These are phyloP conservation scores for Heliothis peltigera DNA, from an alignment of 2,888 invertebrate genomes.

Conservation along the genomic window DNA sequence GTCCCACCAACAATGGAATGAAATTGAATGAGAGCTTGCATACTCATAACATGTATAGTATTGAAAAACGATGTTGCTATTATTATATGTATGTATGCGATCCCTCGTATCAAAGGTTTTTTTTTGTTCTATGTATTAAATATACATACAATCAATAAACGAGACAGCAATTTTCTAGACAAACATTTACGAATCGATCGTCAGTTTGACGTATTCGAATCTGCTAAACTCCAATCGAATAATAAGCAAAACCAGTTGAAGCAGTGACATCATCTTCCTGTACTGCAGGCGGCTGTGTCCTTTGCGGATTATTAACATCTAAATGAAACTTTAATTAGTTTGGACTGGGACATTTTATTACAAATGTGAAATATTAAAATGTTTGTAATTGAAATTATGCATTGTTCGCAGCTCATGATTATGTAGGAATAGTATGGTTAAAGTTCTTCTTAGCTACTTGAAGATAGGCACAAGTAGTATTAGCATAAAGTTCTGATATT, in stretches of 20 bases:
- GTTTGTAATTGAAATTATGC: constrained; percentile 1
- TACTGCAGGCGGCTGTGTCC: constrained; percentile 81
- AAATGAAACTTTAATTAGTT: constrained; percentile 45
- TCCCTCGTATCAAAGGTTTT: constrained; percentile 22
- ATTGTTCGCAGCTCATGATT: constrained; percentile 19
- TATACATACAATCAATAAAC: constrained; percentile 13
- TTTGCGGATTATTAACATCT: constrained; percentile 70
- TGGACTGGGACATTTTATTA: constrained; percentile 3
- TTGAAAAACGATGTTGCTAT: constrained; percentile 36
- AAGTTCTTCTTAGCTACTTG: too few relatives aligned
- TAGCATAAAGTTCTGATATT: too few relatives aligned
- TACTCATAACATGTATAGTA: constrained; percentile 50
- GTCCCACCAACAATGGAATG: constrained; percentile 66
- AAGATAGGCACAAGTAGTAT: too few relatives aligned
- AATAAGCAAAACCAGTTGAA: constrained; percentile 87
- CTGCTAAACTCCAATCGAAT: constrained; percentile 80
- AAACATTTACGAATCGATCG: constrained; percentile 66
- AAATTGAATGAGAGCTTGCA: constrained; percentile 70
- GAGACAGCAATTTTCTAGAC: constrained; percentile 48
- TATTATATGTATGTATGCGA: constrained; percentile 56
- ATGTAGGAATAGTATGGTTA: constrained; percentile 20
- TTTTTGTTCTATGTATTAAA: constrained; percentile 27
- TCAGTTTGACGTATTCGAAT: constrained; percentile 74
- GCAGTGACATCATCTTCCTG: constrained; percentile 88
- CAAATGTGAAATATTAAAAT: constrained; percentile 21